Evolutionary conservation across 2,888 invertebrate species (phyloP), one percentile per base, ranked within the genome.

Genomic region (Mystacides longicornis): DNA sequence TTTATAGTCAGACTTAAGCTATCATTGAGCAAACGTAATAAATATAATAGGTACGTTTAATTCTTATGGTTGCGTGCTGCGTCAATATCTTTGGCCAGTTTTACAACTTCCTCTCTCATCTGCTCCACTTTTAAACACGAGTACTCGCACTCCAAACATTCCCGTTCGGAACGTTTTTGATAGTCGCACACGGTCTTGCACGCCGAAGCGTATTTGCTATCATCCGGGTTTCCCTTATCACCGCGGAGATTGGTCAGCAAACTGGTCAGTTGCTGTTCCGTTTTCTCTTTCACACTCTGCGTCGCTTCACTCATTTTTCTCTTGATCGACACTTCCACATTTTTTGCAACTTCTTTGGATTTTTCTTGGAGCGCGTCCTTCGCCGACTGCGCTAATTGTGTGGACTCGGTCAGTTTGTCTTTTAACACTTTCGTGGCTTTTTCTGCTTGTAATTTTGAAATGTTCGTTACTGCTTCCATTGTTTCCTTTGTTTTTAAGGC

Each of bases 311-410:
- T 18, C 33, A 46, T 47, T 27, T 58, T 54, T 14, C 31, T 49
- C 33, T 52, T 56, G 3, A 57, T 33, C 45, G 45, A 31, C 14
- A 47, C 52, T 21, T 56, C 57, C 1, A 55, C 33, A 5, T 19
- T 54, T 19, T 60, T 54, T 3, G 56, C 33, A 2, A 52, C 43
- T 51, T 60, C 56, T 49, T 37, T 50, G 1, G 50, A 43, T 16
- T 56, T 56, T 23, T 49, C 52, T 42, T 48, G 52, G 3, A 37
- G 7, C 9, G 23, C 33, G n/a, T 2, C 23, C 21, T 7, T 20
- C 7, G 48, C 23, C 2, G 16, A 23, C 14, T 48, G 48, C 2
- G 23, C 23, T 4, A 20, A 11, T 16, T 49, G 20, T 1, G 48
- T 37, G 4, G 46, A 45, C 1, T 21, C 33, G 3, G 19, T 14